Conservation (phyloP, 1,140 invertebrate genomes). For the Leptonema lineaticorne region DNA sequence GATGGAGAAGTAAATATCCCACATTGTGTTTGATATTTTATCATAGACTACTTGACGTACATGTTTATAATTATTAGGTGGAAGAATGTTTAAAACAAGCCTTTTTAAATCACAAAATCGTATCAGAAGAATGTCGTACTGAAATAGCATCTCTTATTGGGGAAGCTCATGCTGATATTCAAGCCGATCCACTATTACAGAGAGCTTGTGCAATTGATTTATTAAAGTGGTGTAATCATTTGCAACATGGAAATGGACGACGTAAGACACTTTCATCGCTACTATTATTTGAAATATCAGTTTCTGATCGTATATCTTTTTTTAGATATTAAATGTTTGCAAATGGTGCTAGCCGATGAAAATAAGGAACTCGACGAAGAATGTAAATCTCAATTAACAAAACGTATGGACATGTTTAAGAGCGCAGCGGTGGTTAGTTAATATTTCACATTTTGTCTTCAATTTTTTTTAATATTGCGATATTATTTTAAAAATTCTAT, state of each 20-base stretch:
- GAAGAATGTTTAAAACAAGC: constrained; percentile 90
- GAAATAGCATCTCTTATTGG: constrained; percentile 83
- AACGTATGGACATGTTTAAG: constrained; percentile 85
- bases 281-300: neutral
- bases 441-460: neutral
- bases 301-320: constrained; percentile 42
- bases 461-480: too few species aligned
- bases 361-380: constrained; percentile 68
- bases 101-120: constrained; percentile 70
- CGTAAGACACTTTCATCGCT: constrained; percentile 57
- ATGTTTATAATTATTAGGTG: constrained; percentile 50
- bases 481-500: neutral
- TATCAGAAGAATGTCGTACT: constrained; percentile 69
- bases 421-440: constrained; percentile 76
- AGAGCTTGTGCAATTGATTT: constrained; percentile 77
- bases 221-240: constrained; percentile 78
- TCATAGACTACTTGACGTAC: neutral
- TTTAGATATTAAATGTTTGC: constrained; percentile 81
- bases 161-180: constrained; percentile 78
- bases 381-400: constrained; percentile 76
- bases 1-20: constrained; percentile 56
- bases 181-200: constrained; percentile 79
- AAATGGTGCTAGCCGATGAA: constrained; percentile 67
- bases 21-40: neutral
- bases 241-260: constrained; percentile 82